These are phyloP conservation scores for Pocillopora meandrina DNA, from an alignment of 92 coral and sea anemone genomes.

Conservation along the genomic window DNA sequence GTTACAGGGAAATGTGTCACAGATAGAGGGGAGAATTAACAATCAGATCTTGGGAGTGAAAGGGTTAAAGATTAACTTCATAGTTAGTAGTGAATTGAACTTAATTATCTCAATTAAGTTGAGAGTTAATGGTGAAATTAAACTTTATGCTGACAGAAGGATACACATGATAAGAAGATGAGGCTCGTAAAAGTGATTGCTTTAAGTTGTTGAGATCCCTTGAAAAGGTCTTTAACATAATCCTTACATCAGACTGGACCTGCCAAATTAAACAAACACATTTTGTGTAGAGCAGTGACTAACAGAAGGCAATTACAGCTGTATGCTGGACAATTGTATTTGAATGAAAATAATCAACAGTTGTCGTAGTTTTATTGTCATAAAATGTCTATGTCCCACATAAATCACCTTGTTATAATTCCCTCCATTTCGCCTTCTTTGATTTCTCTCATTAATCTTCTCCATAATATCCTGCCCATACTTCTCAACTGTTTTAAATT, in stretches of 20 bases:
- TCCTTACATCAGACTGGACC: slow-evolving; percentile 87
- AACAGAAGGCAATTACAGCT: background rate
- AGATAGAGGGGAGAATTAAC: too few species aligned
- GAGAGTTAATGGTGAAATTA: background rate
- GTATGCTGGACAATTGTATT: background rate
- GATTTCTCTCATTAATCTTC: slow-evolving; percentile 85
- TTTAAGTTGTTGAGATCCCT: slow-evolving; percentile 82
- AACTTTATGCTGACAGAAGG: slow-evolving; percentile 43
- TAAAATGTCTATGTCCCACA: background rate
- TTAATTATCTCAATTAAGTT: too few species aligned
- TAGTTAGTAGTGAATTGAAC: too few species aligned
- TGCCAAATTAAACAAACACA: slow-evolving; percentile 24
- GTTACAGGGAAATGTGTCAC: too few species aligned
- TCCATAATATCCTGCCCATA: slow-evolving; percentile 98
- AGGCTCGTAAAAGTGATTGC: slow-evolving; percentile 76
- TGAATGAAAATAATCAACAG: background rate
- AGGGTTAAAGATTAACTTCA: too few species aligned
- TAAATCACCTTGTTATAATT: slow-evolving; percentile 73
- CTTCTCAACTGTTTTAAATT: slow-evolving; percentile 85
- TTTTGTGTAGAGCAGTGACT: too few species aligned
- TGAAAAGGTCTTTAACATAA: slow-evolving; percentile 85
- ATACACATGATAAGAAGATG: slow-evolving; percentile 96
- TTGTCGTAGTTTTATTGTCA: background rate
- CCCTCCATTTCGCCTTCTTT: slow-evolving; percentile 78
- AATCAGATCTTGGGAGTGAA: too few species aligned